A percentile compares a stretch with the other conserved stretches of the same genome.
Conservation (phyloP, 2,888 invertebrate genomes). For the Petrolisthes cinctipes region DNA sequence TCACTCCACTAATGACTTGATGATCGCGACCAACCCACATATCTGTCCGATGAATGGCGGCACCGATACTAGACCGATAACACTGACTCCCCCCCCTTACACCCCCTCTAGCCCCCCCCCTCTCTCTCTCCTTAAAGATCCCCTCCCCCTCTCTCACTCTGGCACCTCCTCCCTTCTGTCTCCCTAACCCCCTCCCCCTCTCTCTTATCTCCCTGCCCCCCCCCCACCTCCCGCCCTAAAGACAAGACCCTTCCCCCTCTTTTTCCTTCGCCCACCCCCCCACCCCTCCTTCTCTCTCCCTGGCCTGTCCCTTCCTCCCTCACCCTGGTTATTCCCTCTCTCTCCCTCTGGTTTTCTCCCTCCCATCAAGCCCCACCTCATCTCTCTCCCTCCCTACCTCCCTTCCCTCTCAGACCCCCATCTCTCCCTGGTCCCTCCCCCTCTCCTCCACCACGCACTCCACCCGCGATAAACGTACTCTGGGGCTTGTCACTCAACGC, state of each 20-base stretch:
- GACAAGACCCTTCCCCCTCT: too few relatives aligned
- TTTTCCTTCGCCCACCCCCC: neutral
- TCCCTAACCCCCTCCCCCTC: neutral
- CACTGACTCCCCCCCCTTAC: neutral
- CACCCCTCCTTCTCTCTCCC: too few relatives aligned
- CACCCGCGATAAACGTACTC: slow-evolving; percentile 14
- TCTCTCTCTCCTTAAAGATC: neutral
- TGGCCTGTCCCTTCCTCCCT: too few relatives aligned
- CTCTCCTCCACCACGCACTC: neutral
- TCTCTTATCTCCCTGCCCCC: too few relatives aligned
- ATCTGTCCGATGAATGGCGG: slow-evolving; percentile 27
- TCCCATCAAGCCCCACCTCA: too few relatives aligned
- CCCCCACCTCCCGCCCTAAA: too few relatives aligned
- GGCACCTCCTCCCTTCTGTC: neutral
- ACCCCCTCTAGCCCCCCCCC: neutral
- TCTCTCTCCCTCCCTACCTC: too few relatives aligned
- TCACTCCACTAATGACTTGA: slow-evolving; percentile 23
- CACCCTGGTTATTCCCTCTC: too few relatives aligned
- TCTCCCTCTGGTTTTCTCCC: too few relatives aligned
- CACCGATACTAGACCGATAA: slow-evolving; percentile 12
- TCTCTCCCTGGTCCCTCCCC: neutral
- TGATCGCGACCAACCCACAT: slow-evolving; percentile 21
- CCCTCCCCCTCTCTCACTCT: neutral
- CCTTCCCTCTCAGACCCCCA: neutral
- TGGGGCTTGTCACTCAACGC: slow-evolving; percentile 4